Percentiles rank a stretch among this genome's conserved stretches.
Conservation (phyloP, 2,888 invertebrate species). For the Orthonevra nobilis region DNA sequence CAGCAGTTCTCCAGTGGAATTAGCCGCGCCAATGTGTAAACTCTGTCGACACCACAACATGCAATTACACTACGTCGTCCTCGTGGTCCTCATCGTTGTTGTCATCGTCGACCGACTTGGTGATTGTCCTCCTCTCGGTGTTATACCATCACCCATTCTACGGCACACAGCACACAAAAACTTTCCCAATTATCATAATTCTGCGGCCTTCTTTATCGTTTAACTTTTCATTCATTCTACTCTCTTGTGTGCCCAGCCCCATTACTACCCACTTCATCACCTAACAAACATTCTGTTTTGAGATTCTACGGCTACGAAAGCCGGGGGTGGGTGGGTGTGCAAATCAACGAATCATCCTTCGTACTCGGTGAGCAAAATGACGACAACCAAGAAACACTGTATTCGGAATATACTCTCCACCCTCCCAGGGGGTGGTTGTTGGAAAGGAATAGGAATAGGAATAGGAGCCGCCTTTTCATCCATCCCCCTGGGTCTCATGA, state of each 20-base stretch:
- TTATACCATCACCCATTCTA: constrained; percentile 37
- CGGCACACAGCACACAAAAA: constrained; percentile 37
- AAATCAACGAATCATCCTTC: constrained; percentile 39
- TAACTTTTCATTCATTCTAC: constrained; percentile 68
- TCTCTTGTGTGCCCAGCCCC: constrained; percentile 20
- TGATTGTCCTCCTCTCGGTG: too few relatives aligned
- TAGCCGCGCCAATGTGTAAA: constrained; percentile 30
- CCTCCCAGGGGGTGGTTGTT: too few relatives aligned
- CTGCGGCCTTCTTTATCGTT: constrained; percentile 70
- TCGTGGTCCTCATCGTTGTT: neutral
- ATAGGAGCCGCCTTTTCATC: too few relatives aligned
- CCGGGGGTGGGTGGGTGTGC: neutral
- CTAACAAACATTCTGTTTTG: constrained; percentile 62
- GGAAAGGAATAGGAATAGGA: too few relatives aligned
- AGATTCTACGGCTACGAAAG: constrained; percentile 2
- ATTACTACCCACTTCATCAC: constrained; percentile 62
- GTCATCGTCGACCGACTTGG: too few relatives aligned
- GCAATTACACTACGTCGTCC: constrained; percentile 52
- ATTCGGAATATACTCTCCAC: too few relatives aligned
- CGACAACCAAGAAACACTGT: constrained; percentile 2
- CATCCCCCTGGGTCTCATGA: constrained; percentile 61
- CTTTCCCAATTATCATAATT: constrained; percentile 70
- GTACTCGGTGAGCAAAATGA: constrained; percentile 5
- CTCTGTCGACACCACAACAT: constrained; percentile 59
- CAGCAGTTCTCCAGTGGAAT: constrained; percentile 12